Evolutionary conservation across 2,797 vertebrate genomes (phyloP).

Genomic region (Scolopax bukidnonensis): DNA sequence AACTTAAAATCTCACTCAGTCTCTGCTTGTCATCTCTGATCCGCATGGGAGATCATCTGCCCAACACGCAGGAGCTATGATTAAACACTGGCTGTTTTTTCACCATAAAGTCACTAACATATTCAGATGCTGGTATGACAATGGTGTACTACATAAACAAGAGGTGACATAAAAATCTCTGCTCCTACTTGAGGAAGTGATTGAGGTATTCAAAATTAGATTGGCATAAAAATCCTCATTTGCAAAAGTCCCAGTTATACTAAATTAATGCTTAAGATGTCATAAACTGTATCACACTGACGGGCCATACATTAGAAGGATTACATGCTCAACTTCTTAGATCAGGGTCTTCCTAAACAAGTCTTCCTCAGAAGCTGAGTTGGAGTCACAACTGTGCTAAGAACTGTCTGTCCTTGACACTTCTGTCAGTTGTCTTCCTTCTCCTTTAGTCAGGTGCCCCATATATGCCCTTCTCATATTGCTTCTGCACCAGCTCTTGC

Average conservation of each 20-base stretch:
- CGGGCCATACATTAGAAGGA: neutral
- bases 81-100: neutral
- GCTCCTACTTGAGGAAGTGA: neutral
- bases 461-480: neutral
- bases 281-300: neutral
- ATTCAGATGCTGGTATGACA: neutral
- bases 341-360: neutral
- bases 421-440: neutral
- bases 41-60: neutral
- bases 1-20: neutral
- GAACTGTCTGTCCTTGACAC: neutral
- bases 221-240: neutral
- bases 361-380: neutral
- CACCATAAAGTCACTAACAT: neutral
- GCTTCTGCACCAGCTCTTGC: neutral
- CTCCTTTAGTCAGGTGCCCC: neutral
- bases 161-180: neutral
- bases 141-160: neutral
- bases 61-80: neutral
- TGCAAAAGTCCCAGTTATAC: neutral
- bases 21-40: neutral
- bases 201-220: neutral
- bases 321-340: neutral
- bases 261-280: neutral
- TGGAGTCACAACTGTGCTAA: neutral